Evolutionary conservation across 1,140 invertebrate genomes (phyloP).

Genomic region (Bursaphelenchus mucronatus): DNA sequence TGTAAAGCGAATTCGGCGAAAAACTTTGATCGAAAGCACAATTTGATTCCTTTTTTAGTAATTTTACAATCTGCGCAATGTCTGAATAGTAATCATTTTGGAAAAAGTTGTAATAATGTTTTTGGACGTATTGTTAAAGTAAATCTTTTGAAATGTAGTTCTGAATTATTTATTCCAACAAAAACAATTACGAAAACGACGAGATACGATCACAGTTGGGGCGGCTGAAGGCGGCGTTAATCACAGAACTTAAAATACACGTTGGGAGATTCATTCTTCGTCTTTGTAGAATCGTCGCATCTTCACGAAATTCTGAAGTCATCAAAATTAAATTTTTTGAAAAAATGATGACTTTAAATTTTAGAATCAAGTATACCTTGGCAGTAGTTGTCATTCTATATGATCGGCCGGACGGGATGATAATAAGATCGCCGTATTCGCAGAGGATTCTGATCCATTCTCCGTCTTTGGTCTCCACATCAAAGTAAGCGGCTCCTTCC

Average conservation of each 20-base stretch:
- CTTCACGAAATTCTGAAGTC: conserved; percentile 59
- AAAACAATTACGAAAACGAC: too few relatives aligned
- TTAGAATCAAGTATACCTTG: conserved; percentile 46
- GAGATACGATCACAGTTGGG: too few relatives aligned
- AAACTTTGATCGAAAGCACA: too few relatives aligned
- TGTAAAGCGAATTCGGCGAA: too few relatives aligned
- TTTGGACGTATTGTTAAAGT: too few relatives aligned
- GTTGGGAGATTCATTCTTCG: conserved; percentile 24
- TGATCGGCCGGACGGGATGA: conserved; percentile 52
- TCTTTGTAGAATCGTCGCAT: conserved; percentile 60
- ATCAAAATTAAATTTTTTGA: conserved; percentile 2
- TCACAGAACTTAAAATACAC: background rate
- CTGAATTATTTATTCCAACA: too few relatives aligned
- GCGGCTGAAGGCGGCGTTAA: too few relatives aligned
- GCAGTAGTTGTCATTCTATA: conserved; percentile 58
- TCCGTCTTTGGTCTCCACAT: conserved; percentile 56
- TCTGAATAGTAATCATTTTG: too few relatives aligned
- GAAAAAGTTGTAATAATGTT: too few relatives aligned
- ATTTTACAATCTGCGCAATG: too few relatives aligned
- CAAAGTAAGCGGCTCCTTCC: conserved; percentile 57
- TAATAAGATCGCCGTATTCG: conserved; percentile 56
- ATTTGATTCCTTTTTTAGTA: too few relatives aligned
- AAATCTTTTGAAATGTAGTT: too few relatives aligned
- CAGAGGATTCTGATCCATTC: conserved; percentile 46
- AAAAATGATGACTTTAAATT: conserved; percentile 36